Evolutionary conservation across 2,797 vertebrate species (phyloP).

Genomic region (Pyrocephalus nanus): DNA sequence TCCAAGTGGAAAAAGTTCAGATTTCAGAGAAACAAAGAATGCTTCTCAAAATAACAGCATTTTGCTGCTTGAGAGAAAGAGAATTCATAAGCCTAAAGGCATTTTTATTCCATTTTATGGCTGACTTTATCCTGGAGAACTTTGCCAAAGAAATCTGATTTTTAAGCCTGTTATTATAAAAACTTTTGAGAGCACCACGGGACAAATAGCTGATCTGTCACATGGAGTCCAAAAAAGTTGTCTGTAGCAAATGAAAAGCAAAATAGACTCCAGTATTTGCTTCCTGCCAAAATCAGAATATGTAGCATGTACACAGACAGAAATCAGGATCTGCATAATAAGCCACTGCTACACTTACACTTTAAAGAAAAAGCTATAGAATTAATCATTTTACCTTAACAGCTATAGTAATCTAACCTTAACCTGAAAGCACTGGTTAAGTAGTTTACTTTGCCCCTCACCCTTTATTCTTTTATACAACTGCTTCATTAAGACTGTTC

Average conservation of each 20-base stretch:
- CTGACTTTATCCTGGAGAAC: constrained; percentile 15
- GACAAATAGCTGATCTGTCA: neutral
- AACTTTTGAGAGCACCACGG: neutral
- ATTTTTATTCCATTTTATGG: constrained; percentile 25
- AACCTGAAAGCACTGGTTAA: neutral
- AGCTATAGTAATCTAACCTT: neutral
- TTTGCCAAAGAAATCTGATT: constrained; percentile 29
- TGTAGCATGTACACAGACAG: neutral
- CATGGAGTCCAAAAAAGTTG: neutral
- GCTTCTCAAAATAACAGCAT: constrained; percentile 16
- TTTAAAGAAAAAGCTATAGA: neutral
- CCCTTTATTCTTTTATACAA: neutral
- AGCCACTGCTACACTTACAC: neutral
- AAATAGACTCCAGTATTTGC: neutral
- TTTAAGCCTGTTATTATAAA: constrained; percentile 20
- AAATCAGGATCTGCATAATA: neutral
- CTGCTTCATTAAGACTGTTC: neutral
- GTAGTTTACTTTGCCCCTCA: neutral
- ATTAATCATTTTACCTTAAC: neutral
- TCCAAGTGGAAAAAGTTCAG: constrained; percentile 54
- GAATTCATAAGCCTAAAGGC: constrained; percentile 17
- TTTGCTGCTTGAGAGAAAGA: constrained; percentile 10
- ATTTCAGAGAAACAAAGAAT: constrained; percentile 63
- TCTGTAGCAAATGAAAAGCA: constrained; percentile 4
- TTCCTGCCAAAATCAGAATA: neutral